Evolutionary conservation across 2,888 invertebrate species (phyloP).

Genomic region (Deroplatys truncata): DNA sequence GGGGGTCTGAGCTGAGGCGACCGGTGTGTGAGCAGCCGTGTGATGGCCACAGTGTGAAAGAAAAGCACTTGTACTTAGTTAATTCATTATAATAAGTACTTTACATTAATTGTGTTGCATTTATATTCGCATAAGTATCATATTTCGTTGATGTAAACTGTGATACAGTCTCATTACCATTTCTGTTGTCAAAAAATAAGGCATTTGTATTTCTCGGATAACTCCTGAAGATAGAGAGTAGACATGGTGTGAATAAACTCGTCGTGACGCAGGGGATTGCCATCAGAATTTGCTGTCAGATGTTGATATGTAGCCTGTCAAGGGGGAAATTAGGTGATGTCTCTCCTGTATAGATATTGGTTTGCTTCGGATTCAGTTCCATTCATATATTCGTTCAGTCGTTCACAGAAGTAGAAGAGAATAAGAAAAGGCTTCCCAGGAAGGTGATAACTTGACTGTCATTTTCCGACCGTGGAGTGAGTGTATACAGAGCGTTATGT

Average conservation of each 20-base stretch:
- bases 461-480: neutral
- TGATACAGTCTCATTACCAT: no score
- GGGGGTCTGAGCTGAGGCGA: no score
- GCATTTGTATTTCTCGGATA: no score
- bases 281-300: neutral
- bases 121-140: no score
- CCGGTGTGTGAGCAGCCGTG: no score
- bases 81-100: no score
- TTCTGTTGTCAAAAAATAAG: no score
- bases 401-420: neutral
- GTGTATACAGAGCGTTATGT: no score
- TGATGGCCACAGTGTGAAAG: no score
- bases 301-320: neutral
- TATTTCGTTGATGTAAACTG: no score
- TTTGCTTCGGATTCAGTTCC: neutral
- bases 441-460: neutral
- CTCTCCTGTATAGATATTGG: neutral
- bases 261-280: neutral
- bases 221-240: neutral
- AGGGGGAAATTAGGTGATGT: neutral
- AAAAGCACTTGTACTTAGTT: no score
- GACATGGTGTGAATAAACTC: neutral
- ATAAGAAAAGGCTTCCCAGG: neutral
- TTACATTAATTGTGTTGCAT: no score
- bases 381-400: neutral